Conservation (phyloP, 2,113 vertebrate species). For the Centropristis striata region DNA sequence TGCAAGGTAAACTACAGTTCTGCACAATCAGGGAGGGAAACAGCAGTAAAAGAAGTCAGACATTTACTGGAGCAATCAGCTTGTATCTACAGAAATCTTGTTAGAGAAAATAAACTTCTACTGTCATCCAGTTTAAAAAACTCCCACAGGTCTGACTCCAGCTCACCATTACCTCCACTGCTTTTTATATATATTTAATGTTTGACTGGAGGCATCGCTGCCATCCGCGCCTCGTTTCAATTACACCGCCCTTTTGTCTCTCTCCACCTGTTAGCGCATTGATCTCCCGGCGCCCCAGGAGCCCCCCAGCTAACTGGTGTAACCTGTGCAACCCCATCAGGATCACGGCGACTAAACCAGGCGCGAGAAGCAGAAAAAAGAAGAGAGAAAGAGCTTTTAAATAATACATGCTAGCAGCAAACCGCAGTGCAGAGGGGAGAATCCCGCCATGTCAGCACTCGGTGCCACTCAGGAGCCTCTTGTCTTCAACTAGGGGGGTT, state of each 20-base stretch:
- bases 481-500: not conserved
- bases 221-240: slow-evolving; percentile 2
- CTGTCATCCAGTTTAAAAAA: not conserved
- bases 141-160: too few species aligned
- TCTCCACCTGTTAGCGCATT: slow-evolving; percentile 37
- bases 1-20: not conserved
- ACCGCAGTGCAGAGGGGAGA: slow-evolving; percentile 51
- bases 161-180: not conserved
- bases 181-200: not conserved
- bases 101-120: not conserved
- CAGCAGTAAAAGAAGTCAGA: not conserved
- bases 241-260: slow-evolving; percentile 14
- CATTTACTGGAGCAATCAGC: not conserved
- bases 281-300: slow-evolving; percentile 30
- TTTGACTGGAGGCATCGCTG: not conserved
- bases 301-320: slow-evolving; percentile 23
- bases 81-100: slow-evolving; percentile 3
- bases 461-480: slow-evolving; percentile 30
- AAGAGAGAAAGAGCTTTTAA: slow-evolving; percentile 22
- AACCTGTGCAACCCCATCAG: slow-evolving; percentile 34
- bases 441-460: slow-evolving; percentile 42
- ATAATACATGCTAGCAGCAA: slow-evolving; percentile 56
- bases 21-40: not conserved
- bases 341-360: slow-evolving; percentile 24
- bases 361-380: not conserved